phyloP scores from a whole-genome alignment of 2,888 invertebrate species.

The Ferdinandea cuprea region DNA sequence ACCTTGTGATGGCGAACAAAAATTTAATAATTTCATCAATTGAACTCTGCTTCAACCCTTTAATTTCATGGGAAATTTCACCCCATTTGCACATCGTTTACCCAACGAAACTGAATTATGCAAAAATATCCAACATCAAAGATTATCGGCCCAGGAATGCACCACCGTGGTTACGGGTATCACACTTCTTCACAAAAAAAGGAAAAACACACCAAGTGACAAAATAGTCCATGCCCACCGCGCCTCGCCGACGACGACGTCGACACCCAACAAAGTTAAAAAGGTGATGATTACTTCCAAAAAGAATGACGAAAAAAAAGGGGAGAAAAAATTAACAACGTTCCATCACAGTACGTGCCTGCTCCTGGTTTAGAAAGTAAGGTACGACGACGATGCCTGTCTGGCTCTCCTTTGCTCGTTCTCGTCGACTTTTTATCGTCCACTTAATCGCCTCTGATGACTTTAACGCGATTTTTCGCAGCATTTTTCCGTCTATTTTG shows the following conservation, averaged over 20 bases:
- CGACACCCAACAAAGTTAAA: slow-evolving; percentile 29
- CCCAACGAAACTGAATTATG: slow-evolving; percentile 27
- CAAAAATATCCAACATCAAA: slow-evolving; percentile 47
- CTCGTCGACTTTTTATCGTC: slow-evolving; percentile 65
- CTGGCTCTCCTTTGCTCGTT: slow-evolving; percentile 19
- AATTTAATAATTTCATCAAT: slow-evolving; percentile 14
- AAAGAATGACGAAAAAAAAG: slow-evolving; percentile 38
- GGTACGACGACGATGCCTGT: slow-evolving; percentile 17
- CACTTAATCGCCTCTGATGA: slow-evolving; percentile 70
- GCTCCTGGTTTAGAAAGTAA: slow-evolving; percentile 40
- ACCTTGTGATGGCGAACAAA: neutral
- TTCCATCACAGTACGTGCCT: slow-evolving; percentile 60
- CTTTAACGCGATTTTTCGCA: slow-evolving; percentile 70
- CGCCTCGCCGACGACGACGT: no score
- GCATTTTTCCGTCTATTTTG: slow-evolving; percentile 38
- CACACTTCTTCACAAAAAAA: slow-evolving; percentile 7
- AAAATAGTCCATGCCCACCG: slow-evolving; percentile 56
- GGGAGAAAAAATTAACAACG: slow-evolving; percentile 4
- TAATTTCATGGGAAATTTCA: slow-evolving; percentile 49
- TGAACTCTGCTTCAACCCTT: slow-evolving; percentile 21
- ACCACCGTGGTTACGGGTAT: slow-evolving; percentile 18
- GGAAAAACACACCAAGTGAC: slow-evolving; percentile 27
- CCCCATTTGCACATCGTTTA: slow-evolving; percentile 40
- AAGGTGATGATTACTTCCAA: slow-evolving; percentile 58
- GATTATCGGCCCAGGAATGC: slow-evolving; percentile 52